Base-by-base conservation (phyloP, 2,113 vertebrate genomes). In the Spermophilus dauricus region DNA sequence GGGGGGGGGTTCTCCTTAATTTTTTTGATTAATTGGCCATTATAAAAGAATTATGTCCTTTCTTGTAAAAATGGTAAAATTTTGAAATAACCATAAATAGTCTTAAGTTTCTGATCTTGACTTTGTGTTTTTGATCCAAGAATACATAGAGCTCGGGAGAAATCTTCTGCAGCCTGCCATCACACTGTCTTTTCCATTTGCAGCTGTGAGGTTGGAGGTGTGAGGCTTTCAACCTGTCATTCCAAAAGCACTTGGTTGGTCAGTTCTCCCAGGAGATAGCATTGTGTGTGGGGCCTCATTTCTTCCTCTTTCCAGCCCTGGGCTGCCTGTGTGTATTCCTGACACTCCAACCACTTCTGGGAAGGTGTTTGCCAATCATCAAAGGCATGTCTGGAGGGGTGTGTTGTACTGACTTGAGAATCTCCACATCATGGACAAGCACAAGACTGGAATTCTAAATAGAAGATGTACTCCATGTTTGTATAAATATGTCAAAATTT, bases 241-340 rank as follows among this genome's bases (percentile, higher is more conserved):
- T 63, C 28, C 69, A 28, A 22, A 2, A 56, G 72, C 22, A 1
- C 39, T 53, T 53, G 16, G 51, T 30, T 81, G 39, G 37, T 48
- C 9, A 24, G 1, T 24, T 37, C 2, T 13, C 61, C 39, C 30
- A 5, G 9, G 11, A 26, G 34, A 61, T 8, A 3, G 0, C 1
- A 1, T n/a, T 75, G 13, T 30, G 1, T 28, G 11, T 1, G 6
- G 4, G 9, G 6, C 28, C 8, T 0, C 1, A 7, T 1, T 72
- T 67, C 18, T 34, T 3, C 1, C 0, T 32, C 28, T 85, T 26
- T 20, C 9, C 39, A 87, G 51, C 8, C 32, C 32, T 51, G 10
- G 12, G 48, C 48, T 51, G 48, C 48, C 48, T 42, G 0, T 3
- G 7, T 65, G 28, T 61, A 14, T 65, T 80, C 3, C 32, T 65